phyloP scores from a whole-genome alignment of 2,797 vertebrate genomes.

The Ambastaia sidthimunki region DNA sequence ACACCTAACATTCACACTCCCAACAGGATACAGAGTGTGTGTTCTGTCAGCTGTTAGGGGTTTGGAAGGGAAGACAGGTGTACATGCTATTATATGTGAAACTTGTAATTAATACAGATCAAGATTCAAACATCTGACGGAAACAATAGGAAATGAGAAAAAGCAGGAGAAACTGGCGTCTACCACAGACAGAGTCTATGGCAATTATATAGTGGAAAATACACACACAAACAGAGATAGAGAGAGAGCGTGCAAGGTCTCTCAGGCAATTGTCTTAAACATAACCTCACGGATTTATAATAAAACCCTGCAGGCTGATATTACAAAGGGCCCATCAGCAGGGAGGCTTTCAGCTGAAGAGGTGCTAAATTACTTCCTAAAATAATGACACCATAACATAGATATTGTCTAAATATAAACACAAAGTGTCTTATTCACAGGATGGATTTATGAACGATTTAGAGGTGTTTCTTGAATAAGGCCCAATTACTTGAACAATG shows the following conservation, averaged over 20 bases:
- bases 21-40: slow-evolving; percentile 72
- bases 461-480: too few relatives aligned
- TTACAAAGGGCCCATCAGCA: slow-evolving; percentile 64
- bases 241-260: slow-evolving; percentile 69
- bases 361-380: slow-evolving; percentile 24
- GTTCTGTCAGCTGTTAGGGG: slow-evolving; percentile 76
- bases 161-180: not conserved
- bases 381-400: not conserved
- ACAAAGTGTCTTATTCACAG: not conserved
- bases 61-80: slow-evolving; percentile 24
- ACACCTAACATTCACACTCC: slow-evolving; percentile 73
- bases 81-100: slow-evolving; percentile 24
- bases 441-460: too few relatives aligned
- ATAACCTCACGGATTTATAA: slow-evolving; percentile 77
- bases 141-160: slow-evolving; percentile 13
- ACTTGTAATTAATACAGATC: slow-evolving; percentile 29
- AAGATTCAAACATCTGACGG: slow-evolving; percentile 11
- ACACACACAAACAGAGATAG: slow-evolving; percentile 41
- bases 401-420: not conserved
- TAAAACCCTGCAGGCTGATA: slow-evolving; percentile 72
- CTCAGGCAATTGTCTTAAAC: too few relatives aligned
- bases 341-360: slow-evolving; percentile 1
- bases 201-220: not conserved
- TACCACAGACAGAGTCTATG: not conserved
- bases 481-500: too few relatives aligned